Percentiles rank a stretch among this genome's conserved stretches.
These are phyloP conservation scores for Antedon mediterranea DNA, from an alignment of 53 echinoderm and acorn worm genomes.

Conservation along the genomic window DNA sequence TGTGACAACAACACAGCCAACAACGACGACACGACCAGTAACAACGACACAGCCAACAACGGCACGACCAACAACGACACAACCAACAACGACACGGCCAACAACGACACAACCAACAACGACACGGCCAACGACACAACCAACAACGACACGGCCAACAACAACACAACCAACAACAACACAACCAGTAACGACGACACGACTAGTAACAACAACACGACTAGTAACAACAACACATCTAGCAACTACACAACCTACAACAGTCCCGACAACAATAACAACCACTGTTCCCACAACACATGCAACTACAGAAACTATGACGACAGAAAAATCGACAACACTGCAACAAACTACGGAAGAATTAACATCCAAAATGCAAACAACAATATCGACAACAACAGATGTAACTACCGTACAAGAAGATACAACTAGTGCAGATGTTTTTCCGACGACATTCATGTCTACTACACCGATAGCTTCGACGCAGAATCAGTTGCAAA, in stretches of 20 bases:
- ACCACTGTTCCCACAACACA: not conserved
- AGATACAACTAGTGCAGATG: not conserved
- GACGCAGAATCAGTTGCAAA: not conserved
- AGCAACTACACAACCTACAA: not conserved
- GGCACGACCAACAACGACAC: not conserved
- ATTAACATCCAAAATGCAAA: not conserved
- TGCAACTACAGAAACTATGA: not conserved
- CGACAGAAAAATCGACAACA: not conserved
- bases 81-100: not conserved
- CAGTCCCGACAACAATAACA: not conserved
- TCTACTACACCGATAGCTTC: not conserved
- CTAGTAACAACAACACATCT: not conserved
- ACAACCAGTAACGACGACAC: not conserved
- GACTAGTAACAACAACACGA: not conserved
- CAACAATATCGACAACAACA: not conserved
- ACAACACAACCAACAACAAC: not conserved
- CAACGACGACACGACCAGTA: not conserved
- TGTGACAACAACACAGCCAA: not conserved
- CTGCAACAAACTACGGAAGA: not conserved
- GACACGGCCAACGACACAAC: not conserved
- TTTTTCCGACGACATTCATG: not conserved
- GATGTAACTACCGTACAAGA: not conserved
- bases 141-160: not conserved
- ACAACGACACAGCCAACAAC: not conserved
- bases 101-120: not conserved